phyloP scores from a whole-genome alignment of 64 coral and sea anemone species.

The Montipora efflorescens region DNA sequence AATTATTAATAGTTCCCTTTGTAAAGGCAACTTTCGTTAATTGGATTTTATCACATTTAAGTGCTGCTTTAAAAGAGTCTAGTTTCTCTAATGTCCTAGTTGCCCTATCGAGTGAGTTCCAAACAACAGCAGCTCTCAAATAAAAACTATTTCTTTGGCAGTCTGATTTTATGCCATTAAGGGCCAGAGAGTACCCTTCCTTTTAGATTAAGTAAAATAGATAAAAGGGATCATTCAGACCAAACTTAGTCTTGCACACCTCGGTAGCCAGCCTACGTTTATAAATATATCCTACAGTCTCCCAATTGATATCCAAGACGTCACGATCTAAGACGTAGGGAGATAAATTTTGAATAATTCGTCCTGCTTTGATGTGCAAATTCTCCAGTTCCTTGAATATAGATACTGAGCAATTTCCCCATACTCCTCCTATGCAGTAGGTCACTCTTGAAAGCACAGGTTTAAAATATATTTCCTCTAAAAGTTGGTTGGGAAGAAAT shows the following conservation, averaged over 20 bases:
- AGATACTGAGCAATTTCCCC: no score
- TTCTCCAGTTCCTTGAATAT: no score
- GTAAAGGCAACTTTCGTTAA: background rate
- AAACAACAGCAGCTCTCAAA: background rate
- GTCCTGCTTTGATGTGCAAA: no score
- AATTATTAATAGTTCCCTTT: background rate
- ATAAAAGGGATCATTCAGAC: background rate
- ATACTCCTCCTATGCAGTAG: no score
- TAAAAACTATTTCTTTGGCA: background rate
- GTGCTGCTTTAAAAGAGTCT: background rate
- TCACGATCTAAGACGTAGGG: no score
- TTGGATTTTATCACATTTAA: background rate
- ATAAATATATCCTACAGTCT: no score
- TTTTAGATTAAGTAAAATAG: background rate
- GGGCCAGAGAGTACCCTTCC: background rate
- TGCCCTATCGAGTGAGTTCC: background rate
- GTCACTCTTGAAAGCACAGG: no score
- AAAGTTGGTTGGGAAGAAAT: no score
- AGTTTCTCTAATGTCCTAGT: background rate
- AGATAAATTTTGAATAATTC: no score
- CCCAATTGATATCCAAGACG: no score
- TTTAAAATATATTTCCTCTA: no score
- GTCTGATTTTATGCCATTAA: background rate
- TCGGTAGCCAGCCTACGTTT: no score
- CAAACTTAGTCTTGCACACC: background rate